Evolutionary conservation across 2,797 vertebrate genomes (phyloP), one percentile per base, ranked within the genome.

Genomic region (Antennarius maculatus): DNA sequence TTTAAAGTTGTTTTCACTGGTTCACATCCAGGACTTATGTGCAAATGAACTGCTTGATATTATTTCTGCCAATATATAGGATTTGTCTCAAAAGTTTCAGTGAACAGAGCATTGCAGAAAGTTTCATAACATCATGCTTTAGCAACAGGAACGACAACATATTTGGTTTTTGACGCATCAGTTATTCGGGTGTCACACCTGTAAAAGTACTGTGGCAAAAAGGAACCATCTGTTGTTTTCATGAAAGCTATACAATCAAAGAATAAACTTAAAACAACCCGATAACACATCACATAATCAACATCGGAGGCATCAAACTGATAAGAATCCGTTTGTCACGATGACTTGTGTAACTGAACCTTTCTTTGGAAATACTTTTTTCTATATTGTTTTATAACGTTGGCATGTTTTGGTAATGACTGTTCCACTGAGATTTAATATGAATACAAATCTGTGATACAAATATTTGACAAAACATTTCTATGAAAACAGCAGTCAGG

Each of bases 131-230:
- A 31, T 37, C 9, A n/a, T 28, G 18, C 46, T 69, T 18, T 45
- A 28, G 39, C 58, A 81, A 75, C 76, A 65, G 71, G 73, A 67
- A 41, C 3, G 1, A 59, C 78, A 42, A 18, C 64, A 81, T 78
- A 68, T 86, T 79, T 87, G 49, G 37, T 42, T 64, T 77, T 71
- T 55, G 17, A 70, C 31, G 2, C 52, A 69, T 62, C 46, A 16
- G 9, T 64, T 56, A 52, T 71, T 80, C 80, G 56, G 17, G 53
- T 54, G 68, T 77, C 53, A 73, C 65, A 69, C 55, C 50, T 69
- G 12, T 45, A 15, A 51, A 51, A 48, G 39, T 28, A 54, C 52
- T 71, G 7, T 51, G 2, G 16, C 11, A 23, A 46, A 61, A 39
- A 18, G 48, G 6, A 34, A 5, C n/a, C 16, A 54, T 18, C 28